Conservation (phyloP, 2,888 invertebrate species). For the Notodonta dromedarius region DNA sequence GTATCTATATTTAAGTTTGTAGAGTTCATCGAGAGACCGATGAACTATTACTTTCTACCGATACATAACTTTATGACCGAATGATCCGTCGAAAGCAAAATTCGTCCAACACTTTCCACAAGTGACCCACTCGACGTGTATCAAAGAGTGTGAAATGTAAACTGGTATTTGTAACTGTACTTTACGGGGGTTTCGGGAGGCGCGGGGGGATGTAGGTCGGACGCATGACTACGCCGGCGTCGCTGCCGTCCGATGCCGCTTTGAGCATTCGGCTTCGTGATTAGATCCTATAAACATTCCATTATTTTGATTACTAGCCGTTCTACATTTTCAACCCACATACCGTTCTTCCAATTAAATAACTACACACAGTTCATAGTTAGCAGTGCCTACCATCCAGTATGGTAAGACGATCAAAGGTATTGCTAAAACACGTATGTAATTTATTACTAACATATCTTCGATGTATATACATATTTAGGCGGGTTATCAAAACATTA, state of each 20-base stretch:
- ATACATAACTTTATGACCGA: constrained; percentile 57
- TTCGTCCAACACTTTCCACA: constrained; percentile 79
- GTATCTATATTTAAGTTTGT: constrained; percentile 25
- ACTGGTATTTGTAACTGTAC: constrained; percentile 78
- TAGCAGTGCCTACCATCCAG: no score
- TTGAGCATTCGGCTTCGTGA: constrained; percentile 13
- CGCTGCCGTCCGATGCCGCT: constrained; percentile 16
- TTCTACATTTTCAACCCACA: constrained; percentile 4
- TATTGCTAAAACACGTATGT: constrained; percentile 28
- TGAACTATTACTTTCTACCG: constrained; percentile 77
- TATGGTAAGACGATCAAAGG: not conserved
- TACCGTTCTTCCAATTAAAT: not conserved
- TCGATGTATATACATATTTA: constrained; percentile 27
- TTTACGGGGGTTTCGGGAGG: constrained; percentile 45
- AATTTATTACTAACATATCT: constrained; percentile 41
- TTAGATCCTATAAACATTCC: constrained; percentile 22
- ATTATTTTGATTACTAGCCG: constrained; percentile 10
- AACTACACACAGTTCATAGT: no score
- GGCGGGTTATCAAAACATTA: constrained; percentile 26
- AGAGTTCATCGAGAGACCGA: constrained; percentile 43
- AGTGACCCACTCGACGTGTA: constrained; percentile 65
- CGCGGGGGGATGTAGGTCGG: constrained; percentile 65
- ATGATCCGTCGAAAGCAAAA: constrained; percentile 78
- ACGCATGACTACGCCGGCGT: constrained; percentile 43
- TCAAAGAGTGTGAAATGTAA: constrained; percentile 66